These are phyloP conservation scores for Lasioglossum lativentre DNA, from an alignment of 2,888 invertebrate species.

Conservation along the genomic window DNA sequence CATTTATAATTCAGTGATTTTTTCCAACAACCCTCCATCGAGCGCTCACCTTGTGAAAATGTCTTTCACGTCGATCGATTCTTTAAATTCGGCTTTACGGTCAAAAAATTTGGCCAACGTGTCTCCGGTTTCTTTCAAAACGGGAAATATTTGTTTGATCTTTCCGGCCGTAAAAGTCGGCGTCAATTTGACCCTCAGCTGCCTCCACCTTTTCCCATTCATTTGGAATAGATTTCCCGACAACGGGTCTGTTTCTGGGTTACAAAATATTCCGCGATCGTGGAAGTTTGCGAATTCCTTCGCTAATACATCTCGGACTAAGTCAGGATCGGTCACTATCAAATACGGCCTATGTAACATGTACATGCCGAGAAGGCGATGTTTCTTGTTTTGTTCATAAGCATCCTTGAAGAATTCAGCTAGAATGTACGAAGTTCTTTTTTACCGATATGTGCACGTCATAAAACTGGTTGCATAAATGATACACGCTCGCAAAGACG, in stretches of 20 bases:
- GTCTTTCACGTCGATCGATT: constrained; percentile 72
- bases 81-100: constrained; percentile 39
- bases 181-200: constrained; percentile 81
- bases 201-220: constrained; percentile 80
- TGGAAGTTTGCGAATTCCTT: constrained; percentile 81
- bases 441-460: neutral
- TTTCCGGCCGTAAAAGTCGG: constrained; percentile 84
- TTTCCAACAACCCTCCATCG: neutral
- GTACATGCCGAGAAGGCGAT: constrained; percentile 76
- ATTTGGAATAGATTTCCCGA: constrained; percentile 77
- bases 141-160: constrained; percentile 80
- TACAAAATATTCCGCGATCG: constrained; percentile 79
- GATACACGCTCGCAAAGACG: neutral
- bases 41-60: constrained; percentile 71
- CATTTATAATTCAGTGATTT: neutral
- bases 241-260: constrained; percentile 79
- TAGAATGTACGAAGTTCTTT: constrained; percentile 36
- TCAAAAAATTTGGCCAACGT: constrained; percentile 60
- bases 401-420: constrained; percentile 67
- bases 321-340: constrained; percentile 79
- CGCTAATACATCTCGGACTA: constrained; percentile 77
- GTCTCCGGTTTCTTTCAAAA: constrained; percentile 74
- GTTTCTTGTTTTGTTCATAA: constrained; percentile 70
- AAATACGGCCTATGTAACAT: constrained; percentile 76
- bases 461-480: neutral